Base-by-base conservation (phyloP, 2,113 vertebrate genomes). In the Morphnarchus princeps region DNA sequence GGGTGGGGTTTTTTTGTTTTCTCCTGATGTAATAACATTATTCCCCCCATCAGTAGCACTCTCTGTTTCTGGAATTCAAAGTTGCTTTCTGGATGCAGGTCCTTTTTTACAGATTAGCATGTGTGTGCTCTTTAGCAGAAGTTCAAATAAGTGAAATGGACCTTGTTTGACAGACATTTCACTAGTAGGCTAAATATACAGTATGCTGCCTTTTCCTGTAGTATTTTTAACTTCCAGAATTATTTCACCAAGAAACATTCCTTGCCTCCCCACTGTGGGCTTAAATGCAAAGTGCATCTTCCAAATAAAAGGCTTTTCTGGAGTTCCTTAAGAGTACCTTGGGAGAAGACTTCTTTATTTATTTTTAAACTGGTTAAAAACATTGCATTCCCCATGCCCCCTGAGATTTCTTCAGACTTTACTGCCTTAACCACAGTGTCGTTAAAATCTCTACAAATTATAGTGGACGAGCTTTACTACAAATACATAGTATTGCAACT, bases 11-110 rank as follows among this genome's bases (percentile, higher is more conserved):
- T 50, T 28, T 54, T 54, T 54, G 26, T 79, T 71, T 40, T 2
- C 25, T 58, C 14, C 6, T 2, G 3, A 40, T 77, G 45, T 58
- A 73, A 31, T 59, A 54, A 59, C 21, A 19, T 21, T 62, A 3
- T 0, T 6, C 2, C 5, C 3, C 10, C 10, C 4, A 15, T 62
- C 14, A 32, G 31, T 22, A 79, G 52, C 31, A 21, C 18, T 1
- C 19, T 24, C 67, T 50, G 19, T 72, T 76, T 86, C 59, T 84
- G 38, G 47, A 90, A 34, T 85, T 82, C 43, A 16, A 2, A 71
- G n/a, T 67, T 81, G 32, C 45, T 62, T 83, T 87, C 38, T 63
- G 38, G 61, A 19, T 74, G 52, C 38, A 59, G 24, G 47, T 89
- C 18, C 15, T 87, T 67, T 67, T 74, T 54, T 38, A 63, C 21